Evolutionary conservation across 2,888 invertebrate genomes (phyloP).

Genomic region (Ophion costatus): DNA sequence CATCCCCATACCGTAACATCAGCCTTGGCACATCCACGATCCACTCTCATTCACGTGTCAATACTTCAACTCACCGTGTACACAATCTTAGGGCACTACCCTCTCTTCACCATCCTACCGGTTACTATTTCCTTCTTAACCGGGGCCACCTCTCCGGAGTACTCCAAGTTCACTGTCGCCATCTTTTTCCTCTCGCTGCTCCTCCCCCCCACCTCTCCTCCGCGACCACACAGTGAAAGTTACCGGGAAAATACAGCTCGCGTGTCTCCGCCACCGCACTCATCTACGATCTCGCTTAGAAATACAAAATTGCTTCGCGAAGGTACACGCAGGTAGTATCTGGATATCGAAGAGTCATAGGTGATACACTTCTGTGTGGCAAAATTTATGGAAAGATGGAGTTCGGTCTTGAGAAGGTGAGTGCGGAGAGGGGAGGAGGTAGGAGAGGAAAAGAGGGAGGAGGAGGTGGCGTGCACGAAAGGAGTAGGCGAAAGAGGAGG

Average conservation of each 20-base stretch:
- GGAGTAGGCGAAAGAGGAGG: no score
- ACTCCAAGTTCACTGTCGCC: slow-evolving; percentile 42
- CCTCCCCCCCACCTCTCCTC: neutral
- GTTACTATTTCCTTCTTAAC: slow-evolving; percentile 16
- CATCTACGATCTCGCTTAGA: neutral
- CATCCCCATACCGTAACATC: slow-evolving; percentile 63
- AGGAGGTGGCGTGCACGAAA: no score
- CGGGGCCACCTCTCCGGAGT: neutral
- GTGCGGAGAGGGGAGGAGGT: no score
- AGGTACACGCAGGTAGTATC: no score
- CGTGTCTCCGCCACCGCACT: neutral
- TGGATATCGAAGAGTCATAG: no score
- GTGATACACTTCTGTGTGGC: no score
- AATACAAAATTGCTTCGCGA: neutral
- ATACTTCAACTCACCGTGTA: slow-evolving; percentile 68
- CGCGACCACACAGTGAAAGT: neutral
- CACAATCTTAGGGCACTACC: slow-evolving; percentile 10
- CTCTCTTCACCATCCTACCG: slow-evolving; percentile 10
- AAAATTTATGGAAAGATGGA: no score
- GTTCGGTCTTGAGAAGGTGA: no score
- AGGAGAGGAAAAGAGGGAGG: no score
- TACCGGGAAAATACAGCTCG: neutral
- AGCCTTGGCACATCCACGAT: slow-evolving; percentile 58
- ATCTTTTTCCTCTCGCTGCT: neutral
- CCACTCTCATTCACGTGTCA: slow-evolving; percentile 72